Evolutionary conservation across 2,113 vertebrate genomes (phyloP), one percentile per base, ranked within the genome.

Genomic region (Pelecanus crispus): DNA sequence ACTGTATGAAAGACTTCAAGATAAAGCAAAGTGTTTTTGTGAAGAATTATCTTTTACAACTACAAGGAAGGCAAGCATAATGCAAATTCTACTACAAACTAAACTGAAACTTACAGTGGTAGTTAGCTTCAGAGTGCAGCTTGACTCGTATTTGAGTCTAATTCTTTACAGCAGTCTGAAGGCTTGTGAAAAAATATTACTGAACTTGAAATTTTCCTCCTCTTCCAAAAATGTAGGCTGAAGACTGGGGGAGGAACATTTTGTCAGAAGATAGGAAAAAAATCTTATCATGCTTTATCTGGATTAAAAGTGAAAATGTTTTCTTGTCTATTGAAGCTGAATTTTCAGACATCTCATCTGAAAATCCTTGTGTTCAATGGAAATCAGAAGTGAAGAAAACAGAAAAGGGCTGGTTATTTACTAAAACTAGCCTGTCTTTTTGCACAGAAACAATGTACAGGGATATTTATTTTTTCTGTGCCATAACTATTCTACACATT

Each of bases 401-500:
- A 6, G 62, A 16, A 26, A 81, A 62, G 22, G 66, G 84, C 71
- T 90, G 47, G 66, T 86, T 91, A 36, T 28, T 52, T 58, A 82
- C 81, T 85, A 45, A 70, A 82, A 73, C 78, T 26, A 73, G 88
- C 81, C 87, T 86, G 75, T 28, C 49, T 88, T 67, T 96, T 97
- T 96, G 96, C 96, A 95, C 95, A 96, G 92, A 90, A 94, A 86
- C 42, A 17, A 50, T 75, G 93, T 81, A 92, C 75, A 92, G 88
- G 38, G 13, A 61, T 97, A 97, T 94, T 97, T 95, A 95, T 95
- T 92, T 87, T 83, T 92, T 80, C 95, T 95, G 94, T 95, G 77
- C 96, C 49, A 6, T 80, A 70, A 70, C 22, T 87, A 40, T 84
- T 65, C 67, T 67, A 90, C 40, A 88, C 7, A 45, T 56, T 72